These are phyloP conservation scores for Lamproptera curius DNA, from an alignment of 2,888 invertebrate genomes.

Conservation along the genomic window DNA sequence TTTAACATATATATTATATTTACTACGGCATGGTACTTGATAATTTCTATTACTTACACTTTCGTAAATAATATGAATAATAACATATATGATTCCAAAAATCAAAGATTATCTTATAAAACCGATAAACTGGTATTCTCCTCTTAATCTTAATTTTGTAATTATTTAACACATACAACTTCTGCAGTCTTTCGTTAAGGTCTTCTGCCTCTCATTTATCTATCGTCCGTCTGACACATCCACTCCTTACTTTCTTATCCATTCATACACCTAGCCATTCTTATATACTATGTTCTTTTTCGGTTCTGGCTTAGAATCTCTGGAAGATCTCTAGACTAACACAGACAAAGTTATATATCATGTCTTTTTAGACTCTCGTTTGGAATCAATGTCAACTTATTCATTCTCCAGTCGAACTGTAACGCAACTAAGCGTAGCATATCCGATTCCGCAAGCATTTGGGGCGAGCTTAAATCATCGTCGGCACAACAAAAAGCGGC, in stretches of 20 bases:
- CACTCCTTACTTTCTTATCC: too few species aligned
- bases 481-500: slow-evolving; percentile 15
- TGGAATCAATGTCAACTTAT: too few species aligned
- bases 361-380: too few species aligned
- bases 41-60: background rate
- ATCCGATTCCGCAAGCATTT: slow-evolving; percentile 11
- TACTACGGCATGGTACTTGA: background rate
- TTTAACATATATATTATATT: background rate
- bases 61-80: background rate
- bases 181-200: too few species aligned
- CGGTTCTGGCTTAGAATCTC: background rate
- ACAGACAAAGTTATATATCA: background rate
- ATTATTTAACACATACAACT: background rate
- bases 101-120: background rate
- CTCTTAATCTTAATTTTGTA: background rate
- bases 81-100: background rate
- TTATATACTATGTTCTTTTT: background rate
- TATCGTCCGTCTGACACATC: too few species aligned
- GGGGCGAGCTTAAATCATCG: slow-evolving; percentile 11
- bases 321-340: background rate
- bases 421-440: background rate
- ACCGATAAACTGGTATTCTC: too few species aligned
- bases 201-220: too few species aligned
- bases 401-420: too few species aligned
- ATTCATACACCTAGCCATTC: background rate